Evolutionary conservation across 2,113 vertebrate species (phyloP).

Genomic region (Tychaedon coryphoeus): DNA sequence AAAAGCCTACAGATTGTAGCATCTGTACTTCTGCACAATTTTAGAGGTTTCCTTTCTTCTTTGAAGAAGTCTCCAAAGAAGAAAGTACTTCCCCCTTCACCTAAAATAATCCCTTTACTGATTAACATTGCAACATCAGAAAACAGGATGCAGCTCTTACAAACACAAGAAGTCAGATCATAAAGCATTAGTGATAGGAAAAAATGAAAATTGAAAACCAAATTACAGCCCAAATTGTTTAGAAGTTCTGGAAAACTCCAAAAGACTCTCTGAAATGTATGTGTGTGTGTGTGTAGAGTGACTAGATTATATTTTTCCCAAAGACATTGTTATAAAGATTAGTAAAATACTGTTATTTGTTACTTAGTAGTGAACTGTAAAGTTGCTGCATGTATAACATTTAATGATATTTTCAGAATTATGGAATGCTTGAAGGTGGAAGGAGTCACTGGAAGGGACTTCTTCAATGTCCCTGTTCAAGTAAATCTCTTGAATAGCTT

Average conservation of each 20-base stretch:
- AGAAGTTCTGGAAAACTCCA: background rate
- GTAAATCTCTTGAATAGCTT: background rate
- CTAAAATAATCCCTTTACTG: background rate
- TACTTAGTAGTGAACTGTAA: background rate
- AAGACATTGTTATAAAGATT: background rate
- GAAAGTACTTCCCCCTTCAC: background rate
- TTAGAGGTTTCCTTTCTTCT: background rate
- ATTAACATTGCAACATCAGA: background rate
- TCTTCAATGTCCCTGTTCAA: background rate
- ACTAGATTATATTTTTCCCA: background rate
- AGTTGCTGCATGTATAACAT: background rate
- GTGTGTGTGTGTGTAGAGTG: background rate
- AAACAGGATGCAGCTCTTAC: background rate
- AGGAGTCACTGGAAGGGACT: background rate
- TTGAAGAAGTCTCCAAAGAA: background rate
- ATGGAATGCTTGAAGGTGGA: background rate
- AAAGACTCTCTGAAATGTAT: background rate
- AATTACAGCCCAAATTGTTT: background rate
- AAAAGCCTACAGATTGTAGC: background rate
- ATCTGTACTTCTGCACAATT: background rate
- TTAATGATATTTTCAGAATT: background rate
- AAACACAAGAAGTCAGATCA: background rate
- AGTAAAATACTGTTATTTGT: background rate
- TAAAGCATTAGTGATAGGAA: background rate
- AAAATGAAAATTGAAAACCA: background rate